Base-by-base conservation (phyloP, 2,113 vertebrate genomes). In the Phylloscopus trochiloides region DNA sequence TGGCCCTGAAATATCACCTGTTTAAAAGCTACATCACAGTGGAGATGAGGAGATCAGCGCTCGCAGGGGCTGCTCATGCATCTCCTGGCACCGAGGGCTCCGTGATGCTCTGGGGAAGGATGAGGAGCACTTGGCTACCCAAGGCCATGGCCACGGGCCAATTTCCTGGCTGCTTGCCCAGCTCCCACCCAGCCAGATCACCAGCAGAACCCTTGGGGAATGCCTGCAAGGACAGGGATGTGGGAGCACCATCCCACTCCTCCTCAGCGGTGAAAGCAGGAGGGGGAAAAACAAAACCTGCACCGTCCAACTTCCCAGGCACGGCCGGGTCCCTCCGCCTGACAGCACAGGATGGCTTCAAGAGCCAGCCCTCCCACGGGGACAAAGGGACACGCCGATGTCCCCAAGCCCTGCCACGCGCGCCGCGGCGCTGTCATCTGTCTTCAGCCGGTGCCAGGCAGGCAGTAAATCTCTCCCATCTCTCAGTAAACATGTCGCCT, bases 401-500 rank as follows among this genome's bases (percentile, higher is more conserved):
- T 92, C 92, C 94, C 75, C 68, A 34, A 2, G 61, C 66, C 92
- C 92, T 75, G 62, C 85, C 88, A 65, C 28, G 7, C 7, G 12
- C 86, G 86, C 72, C 15, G 7, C 65, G 2, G 18, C 24, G 7
- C n/a, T 20, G 6, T 95, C 96, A 96, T 97, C 94, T 81, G 92
- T 94, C 94, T 91, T 66, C 90, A 77, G 87, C n/a, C 48, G 1
- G 72, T 81, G 93, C 90, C 94, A 92, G 95, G 91, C 96, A 95
- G 90, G 92, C 97, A 94, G 97, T 94, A 97, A 97, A 98, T 98
- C 97, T 96, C 93, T 92, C 89, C 95, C 83, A 58, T 96, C 97
- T 97, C 96, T 97, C 97, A 79, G 96, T 97, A 98, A 98, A 97
- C 93, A 47, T 42, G 86, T 95, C 97, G 95, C 96, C 97, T 96